A percentile compares a stretch with the other conserved stretches of the same genome.
These are phyloP conservation scores for Cheilosia vulpina DNA, from an alignment of 2,888 invertebrate genomes.

Conservation along the genomic window DNA sequence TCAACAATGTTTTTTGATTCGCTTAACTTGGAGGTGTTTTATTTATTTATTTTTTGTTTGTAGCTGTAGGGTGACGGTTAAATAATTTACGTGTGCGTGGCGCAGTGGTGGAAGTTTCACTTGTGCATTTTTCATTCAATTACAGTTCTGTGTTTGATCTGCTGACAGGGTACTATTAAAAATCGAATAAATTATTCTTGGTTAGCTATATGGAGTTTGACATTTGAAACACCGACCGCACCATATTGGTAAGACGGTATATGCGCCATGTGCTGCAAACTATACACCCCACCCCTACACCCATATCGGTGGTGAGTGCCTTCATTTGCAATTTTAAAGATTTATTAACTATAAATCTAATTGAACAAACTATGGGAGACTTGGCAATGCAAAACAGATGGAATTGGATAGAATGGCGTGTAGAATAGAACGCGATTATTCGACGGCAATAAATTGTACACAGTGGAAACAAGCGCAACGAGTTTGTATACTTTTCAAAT, in stretches of 20 bases:
- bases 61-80: slow-evolving; percentile 24
- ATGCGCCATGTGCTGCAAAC: slow-evolving; percentile 18
- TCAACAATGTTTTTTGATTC: slow-evolving; percentile 19
- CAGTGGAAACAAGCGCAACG: slow-evolving; percentile 25
- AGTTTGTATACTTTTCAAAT: slow-evolving; percentile 32
- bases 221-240: slow-evolving; percentile 32
- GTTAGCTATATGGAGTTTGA: slow-evolving; percentile 27
- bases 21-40: slow-evolving; percentile 6
- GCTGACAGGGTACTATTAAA: slow-evolving; percentile 49
- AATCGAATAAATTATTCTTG: slow-evolving; percentile 41
- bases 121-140: slow-evolving; percentile 37
- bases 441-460: slow-evolving; percentile 1
- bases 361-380: slow-evolving; percentile 27
- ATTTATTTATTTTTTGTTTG: neutral
- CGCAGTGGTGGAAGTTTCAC: slow-evolving; percentile 41
- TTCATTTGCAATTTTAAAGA: slow-evolving; percentile 63
- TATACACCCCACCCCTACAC: slow-evolving; percentile 20
- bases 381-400: slow-evolving; percentile 39
- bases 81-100: slow-evolving; percentile 39
- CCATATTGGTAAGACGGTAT: slow-evolving; percentile 28
- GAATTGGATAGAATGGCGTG: slow-evolving; percentile 4
- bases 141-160: slow-evolving; percentile 52
- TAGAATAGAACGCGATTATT: slow-evolving; percentile 27
- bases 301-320: slow-evolving; percentile 47
- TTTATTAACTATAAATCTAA: slow-evolving; percentile 50